phyloP scores from a whole-genome alignment of 2,888 invertebrate genomes.

The Heteromyza rotundicornis region DNA sequence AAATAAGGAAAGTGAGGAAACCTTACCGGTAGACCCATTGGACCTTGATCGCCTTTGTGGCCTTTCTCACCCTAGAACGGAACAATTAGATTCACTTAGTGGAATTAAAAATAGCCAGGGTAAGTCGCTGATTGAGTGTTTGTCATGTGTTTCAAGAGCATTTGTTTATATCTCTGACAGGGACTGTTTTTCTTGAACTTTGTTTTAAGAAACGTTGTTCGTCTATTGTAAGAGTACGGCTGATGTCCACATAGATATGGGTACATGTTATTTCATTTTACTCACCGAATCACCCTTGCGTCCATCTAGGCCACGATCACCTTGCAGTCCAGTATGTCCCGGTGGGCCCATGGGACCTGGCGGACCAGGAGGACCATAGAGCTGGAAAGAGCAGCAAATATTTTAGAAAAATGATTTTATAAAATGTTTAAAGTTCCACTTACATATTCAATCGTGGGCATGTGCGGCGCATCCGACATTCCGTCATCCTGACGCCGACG shows the following conservation, averaged over 20 bases:
- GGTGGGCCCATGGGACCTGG: constrained; percentile 76
- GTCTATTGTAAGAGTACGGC: constrained; percentile 9
- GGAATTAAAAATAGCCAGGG: constrained; percentile 25
- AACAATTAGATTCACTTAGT: no score
- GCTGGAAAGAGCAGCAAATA: constrained; percentile 49
- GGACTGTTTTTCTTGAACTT: constrained; percentile 12
- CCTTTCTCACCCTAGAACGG: constrained; percentile 58
- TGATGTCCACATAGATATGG: no score
- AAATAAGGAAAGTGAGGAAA: constrained; percentile 27
- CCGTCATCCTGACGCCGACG: constrained; percentile 62
- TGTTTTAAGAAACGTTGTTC: constrained; percentile 17
- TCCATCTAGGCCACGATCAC: constrained; percentile 76
- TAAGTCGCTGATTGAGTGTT: no score
- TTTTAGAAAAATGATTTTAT: no score
- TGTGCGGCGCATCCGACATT: constrained; percentile 62
- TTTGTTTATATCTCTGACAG: no score
- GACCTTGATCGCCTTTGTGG: constrained; percentile 69
- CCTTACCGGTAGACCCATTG: constrained; percentile 96
- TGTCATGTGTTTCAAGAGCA: no score
- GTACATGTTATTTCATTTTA: not conserved
- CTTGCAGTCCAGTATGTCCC: constrained; percentile 63
- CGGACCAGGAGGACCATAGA: constrained; percentile 69
- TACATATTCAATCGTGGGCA: constrained; percentile 62
- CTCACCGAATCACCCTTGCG: constrained; percentile 80
- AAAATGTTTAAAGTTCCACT: constrained; percentile 34